phyloP scores from a whole-genome alignment of 2,113 vertebrate species.

The Dermatemys mawii region DNA sequence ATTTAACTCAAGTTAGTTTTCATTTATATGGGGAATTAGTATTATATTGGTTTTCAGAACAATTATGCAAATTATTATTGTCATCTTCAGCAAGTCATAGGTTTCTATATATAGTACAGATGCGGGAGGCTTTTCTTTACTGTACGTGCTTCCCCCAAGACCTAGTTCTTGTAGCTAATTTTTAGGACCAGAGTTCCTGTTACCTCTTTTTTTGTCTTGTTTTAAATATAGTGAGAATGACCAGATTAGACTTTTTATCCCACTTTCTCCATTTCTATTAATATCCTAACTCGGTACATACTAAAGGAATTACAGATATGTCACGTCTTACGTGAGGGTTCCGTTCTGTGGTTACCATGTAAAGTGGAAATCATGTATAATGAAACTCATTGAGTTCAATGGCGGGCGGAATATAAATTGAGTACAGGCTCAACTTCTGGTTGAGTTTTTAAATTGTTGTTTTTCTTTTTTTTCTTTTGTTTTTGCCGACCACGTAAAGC shows the following conservation, averaged over 20 bases:
- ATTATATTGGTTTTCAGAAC: background rate
- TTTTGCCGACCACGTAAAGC: too few relatives aligned
- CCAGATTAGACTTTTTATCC: background rate
- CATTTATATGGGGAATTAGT: background rate
- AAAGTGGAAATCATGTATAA: too few relatives aligned
- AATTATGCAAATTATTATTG: background rate
- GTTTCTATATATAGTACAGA: background rate
- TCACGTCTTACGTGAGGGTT: too few relatives aligned
- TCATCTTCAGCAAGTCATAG: background rate
- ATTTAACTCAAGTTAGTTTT: background rate
- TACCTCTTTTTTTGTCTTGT: background rate
- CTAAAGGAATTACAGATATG: background rate
- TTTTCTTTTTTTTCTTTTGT: too few relatives aligned
- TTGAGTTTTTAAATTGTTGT: too few relatives aligned
- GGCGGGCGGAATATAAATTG: too few relatives aligned
- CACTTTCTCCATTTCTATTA: background rate
- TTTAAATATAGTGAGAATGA: background rate
- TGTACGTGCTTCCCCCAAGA: background rate
- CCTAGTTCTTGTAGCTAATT: background rate
- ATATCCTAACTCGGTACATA: background rate
- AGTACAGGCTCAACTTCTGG: too few relatives aligned
- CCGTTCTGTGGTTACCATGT: too few relatives aligned
- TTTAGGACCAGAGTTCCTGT: background rate
- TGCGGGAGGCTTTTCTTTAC: background rate
- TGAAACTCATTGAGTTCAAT: too few relatives aligned